Evolutionary conservation across 1,140 invertebrate genomes (phyloP).

Genomic region (Drosophila parvula): DNA sequence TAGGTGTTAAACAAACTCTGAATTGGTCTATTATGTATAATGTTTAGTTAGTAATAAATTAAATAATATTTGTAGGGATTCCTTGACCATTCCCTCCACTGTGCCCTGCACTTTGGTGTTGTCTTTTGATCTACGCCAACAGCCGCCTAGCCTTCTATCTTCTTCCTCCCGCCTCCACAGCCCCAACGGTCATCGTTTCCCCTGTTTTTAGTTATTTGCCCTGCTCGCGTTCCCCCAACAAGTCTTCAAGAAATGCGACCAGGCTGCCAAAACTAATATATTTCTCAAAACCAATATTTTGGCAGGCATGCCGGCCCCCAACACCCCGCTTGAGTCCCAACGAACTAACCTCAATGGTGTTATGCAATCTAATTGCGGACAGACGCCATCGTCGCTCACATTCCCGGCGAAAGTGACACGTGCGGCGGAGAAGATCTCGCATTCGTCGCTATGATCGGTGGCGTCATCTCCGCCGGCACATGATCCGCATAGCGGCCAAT

Average conservation of each 20-base stretch:
- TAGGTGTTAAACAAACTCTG: too few species aligned
- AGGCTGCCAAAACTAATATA: conserved; percentile 57
- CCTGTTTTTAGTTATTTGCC: conserved; percentile 9
- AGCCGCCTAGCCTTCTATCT: conserved; percentile 2
- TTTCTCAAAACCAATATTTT: conserved; percentile 41
- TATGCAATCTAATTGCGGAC: conserved; percentile 91
- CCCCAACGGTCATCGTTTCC: not conserved
- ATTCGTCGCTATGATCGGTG: conserved; percentile 87
- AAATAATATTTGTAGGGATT: not conserved
- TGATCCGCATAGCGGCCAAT: conserved; percentile 90
- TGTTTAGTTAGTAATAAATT: not conserved
- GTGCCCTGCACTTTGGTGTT: conserved; percentile 30
- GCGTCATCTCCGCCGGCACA: conserved; percentile 85
- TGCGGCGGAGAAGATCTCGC: conserved; percentile 86
- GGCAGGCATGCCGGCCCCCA: conserved; percentile 4
- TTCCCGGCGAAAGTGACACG: conserved; percentile 87
- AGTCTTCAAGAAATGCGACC: conserved; percentile 12
- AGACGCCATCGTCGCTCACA: conserved; percentile 86
- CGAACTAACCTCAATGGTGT: conserved; percentile 88
- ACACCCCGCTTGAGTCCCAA: conserved; percentile 19
- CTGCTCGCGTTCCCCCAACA: not conserved
- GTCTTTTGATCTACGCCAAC: conserved; percentile 36
- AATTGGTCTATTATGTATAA: too few species aligned
- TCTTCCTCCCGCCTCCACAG: not conserved
- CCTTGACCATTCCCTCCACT: conserved; percentile 10